Evolutionary conservation across 2,888 invertebrate genomes (phyloP), one percentile per base, ranked within the genome.

Genomic region (Aphelenchoides bicaudatus): DNA sequence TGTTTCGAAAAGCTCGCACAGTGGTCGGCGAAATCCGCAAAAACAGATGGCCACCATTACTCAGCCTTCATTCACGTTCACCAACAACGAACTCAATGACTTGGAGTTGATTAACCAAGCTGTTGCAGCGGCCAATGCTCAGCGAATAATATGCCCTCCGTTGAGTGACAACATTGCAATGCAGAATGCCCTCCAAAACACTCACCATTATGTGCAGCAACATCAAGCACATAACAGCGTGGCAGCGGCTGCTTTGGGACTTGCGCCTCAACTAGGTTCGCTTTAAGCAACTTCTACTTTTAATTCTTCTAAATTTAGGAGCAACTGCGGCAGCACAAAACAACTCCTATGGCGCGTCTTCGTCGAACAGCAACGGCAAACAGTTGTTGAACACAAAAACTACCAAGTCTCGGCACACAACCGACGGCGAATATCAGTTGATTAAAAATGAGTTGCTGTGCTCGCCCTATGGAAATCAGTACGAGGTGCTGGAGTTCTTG

Each of bases 401-500:
- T 19, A 52, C 66, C 31, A 75, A 75, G 47, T 66, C 63, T 6
- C 54, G 65, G 25, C 66, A 65, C 38, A 62, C 66, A 30, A 65
- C 69, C 10, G 76, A 76, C 52, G 76, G 76, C 46, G 76, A 76
- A 53, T 76, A 76, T 59, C 76, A 76, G 69, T 60, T 78, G 46
- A 77, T 78, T 57, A 76, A 78, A 59, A 75, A 79, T 59, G 78
- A 78, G 60, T 72, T 79, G 25, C 67, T 78, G 27, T 52, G 59
- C 23, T 78, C 77, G 31, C 76, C 76, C 6, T 75, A 75, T 59
- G 66, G 70, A 10, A 74, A 73, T 52, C 74, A 76, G 48, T 79
- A 79, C 66, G 79, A 78, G 64, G 75, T 78, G 31, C 66, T 78
- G 82, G 96, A 98, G 84, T 99, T 98, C 84, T 86, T 99, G 80